Base-by-base conservation (phyloP, 2,888 invertebrate genomes). In the Trachelus iudaicus region DNA sequence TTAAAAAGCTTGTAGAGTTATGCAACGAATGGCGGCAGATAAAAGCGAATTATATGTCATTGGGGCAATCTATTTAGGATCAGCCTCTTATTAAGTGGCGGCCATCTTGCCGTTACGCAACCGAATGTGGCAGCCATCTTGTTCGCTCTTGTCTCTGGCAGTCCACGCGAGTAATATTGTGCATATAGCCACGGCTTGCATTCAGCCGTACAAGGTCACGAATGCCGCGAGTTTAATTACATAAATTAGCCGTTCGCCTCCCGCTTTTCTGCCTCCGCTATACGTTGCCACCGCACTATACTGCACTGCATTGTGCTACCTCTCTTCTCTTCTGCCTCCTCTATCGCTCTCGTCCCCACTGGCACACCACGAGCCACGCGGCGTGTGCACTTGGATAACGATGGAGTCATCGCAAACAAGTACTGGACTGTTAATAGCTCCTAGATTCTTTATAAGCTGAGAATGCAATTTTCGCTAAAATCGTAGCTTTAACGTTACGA, bases 211-310 rank as follows among this genome's bases (percentile, higher is more conserved):
- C 89, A 90, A 90, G 89, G 90, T 90, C 89, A 87, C 83, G 83
- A 87, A 83, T 89, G 86, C 83, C 85, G 84, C 85, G 86, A 89
- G 84, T 88, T 89, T 89, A 90, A 90, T 90, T 90, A 89, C 86
- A 88, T 87, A 85, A 90, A 89, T 90, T 90, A 88, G 82, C 85
- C 84, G 79, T 80, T 81, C 84, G 81, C 78, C 71, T 75, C 34
- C 73, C 76, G 73, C 80, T 80, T 77, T 77, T 75, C 80, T 56
- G 75, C 73, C 73, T 33, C 34, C 69, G 33, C 73, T 69, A 33
- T 73, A 75, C 30, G 35, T 31, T 15, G 69, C 69, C 69, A 30
- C 69, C 4, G 3, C 34, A 11, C 15, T 13, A 1, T 34, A 34
- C 71, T 71, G 71, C 71, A 71, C 71, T 56, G 23, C 56, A 56